Conservation (phyloP, 2,113 vertebrate genomes). For the Rhadina sibilatrix region DNA sequence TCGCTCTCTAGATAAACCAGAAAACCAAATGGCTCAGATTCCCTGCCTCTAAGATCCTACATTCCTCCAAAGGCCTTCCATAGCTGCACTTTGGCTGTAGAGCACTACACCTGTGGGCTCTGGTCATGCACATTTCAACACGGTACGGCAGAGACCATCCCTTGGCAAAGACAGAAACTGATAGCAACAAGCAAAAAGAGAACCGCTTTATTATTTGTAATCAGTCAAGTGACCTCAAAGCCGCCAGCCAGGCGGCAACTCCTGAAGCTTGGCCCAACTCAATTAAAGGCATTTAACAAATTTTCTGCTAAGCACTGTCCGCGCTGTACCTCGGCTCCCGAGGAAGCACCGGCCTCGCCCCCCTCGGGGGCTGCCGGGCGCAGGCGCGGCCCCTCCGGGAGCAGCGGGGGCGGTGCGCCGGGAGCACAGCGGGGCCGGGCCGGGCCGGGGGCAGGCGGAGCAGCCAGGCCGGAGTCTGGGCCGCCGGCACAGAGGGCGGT, state of each 20-base stretch:
- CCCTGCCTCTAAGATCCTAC: background rate
- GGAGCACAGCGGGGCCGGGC: background rate
- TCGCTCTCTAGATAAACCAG: background rate
- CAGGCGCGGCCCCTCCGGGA: background rate
- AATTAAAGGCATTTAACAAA: background rate
- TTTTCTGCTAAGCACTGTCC: background rate
- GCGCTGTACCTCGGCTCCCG: background rate
- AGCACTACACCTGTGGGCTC: background rate
- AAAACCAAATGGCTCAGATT: background rate
- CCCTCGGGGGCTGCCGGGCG: background rate
- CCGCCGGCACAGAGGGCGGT: background rate
- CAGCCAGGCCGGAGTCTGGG: too few species aligned
- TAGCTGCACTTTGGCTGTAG: accelerated
- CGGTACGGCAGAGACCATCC: background rate
- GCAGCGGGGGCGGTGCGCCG: background rate
- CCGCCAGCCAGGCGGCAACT: background rate
- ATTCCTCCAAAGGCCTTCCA: background rate
- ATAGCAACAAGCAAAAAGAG: background rate
- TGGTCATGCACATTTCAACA: background rate
- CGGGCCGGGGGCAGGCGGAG: background rate
- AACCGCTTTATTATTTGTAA: background rate
- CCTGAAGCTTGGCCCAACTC: background rate
- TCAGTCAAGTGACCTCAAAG: background rate
- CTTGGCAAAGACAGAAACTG: background rate
- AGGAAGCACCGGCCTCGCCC: background rate